Conservation (phyloP, 2,113 vertebrate species). For the Mellivora capensis region DNA sequence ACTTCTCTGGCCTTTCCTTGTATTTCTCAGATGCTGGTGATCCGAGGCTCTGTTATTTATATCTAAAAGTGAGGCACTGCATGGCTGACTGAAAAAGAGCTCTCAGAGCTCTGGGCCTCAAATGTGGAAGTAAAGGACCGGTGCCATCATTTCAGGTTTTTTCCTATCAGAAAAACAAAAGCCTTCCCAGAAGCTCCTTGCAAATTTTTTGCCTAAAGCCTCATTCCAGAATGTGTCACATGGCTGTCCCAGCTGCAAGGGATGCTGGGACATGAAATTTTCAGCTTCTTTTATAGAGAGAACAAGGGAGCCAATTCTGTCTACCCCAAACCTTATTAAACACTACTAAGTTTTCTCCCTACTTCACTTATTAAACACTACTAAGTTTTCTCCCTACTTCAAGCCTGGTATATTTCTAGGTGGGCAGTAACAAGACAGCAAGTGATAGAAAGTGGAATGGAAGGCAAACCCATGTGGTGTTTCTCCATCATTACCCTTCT, state of each 20-base stretch:
- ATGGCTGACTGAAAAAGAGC: not conserved
- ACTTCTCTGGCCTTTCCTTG: not conserved
- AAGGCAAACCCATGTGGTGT: not conserved
- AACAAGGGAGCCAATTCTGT: not conserved
- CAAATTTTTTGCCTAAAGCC: not conserved
- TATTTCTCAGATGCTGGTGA: not conserved
- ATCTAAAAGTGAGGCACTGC: not conserved
- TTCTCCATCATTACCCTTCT: not conserved
- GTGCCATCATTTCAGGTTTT: not conserved
- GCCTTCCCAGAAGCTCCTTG: not conserved
- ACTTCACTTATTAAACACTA: too few species aligned
- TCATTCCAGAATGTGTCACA: not conserved
- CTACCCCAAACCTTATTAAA: not conserved
- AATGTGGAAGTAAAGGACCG: not conserved
- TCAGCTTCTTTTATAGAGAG: not conserved
- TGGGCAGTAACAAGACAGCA: not conserved
- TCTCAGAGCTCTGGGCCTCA: not conserved
- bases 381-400: not conserved
- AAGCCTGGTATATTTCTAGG: not conserved
- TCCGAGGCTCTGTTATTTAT: not conserved
- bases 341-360: too few species aligned
- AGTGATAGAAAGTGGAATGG: not conserved
- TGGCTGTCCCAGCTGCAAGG: not conserved
- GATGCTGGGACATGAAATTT: not conserved
- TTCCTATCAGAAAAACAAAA: not conserved